Evolutionary conservation across 35 echinoderm and acorn worm genomes (phyloP).

Genomic region (Amphiura filiformis): DNA sequence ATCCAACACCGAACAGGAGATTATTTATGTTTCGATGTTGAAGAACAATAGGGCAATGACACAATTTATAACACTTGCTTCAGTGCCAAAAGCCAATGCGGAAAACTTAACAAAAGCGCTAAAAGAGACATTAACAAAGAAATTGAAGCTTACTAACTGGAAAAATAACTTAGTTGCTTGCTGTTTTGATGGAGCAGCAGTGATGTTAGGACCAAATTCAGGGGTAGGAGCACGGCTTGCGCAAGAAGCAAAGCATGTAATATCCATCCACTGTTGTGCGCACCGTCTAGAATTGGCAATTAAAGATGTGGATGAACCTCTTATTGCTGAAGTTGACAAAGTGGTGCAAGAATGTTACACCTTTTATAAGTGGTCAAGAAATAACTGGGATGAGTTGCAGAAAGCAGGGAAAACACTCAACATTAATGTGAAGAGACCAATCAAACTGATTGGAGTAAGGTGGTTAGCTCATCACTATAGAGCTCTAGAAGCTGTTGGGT

Average conservation of each 20-base stretch:
- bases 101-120: background rate
- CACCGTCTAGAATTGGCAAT: slow-evolving; percentile 8
- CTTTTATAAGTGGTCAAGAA: background rate
- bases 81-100: background rate
- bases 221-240: background rate
- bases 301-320: slow-evolving; percentile 16
- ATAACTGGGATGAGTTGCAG: slow-evolving; percentile 3
- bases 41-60: background rate
- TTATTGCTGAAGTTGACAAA: background rate
- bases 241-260: background rate
- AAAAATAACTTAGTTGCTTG: slow-evolving; percentile 9
- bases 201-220: background rate
- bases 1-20: slow-evolving; percentile 16
- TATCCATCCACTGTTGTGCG: slow-evolving; percentile 5
- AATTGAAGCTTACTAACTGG: slow-evolving; percentile 16
- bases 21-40: slow-evolving; percentile 10
- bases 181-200: slow-evolving; percentile 20
- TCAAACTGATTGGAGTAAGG: slow-evolving; percentile 4
- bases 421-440: background rate
- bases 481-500: background rate
- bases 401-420: background rate
- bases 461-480: slow-evolving; percentile 18
- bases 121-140: background rate
- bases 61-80: background rate
- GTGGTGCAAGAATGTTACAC: background rate